phyloP scores from a whole-genome alignment of 2,113 vertebrate genomes.

The Carassius auratus region DNA sequence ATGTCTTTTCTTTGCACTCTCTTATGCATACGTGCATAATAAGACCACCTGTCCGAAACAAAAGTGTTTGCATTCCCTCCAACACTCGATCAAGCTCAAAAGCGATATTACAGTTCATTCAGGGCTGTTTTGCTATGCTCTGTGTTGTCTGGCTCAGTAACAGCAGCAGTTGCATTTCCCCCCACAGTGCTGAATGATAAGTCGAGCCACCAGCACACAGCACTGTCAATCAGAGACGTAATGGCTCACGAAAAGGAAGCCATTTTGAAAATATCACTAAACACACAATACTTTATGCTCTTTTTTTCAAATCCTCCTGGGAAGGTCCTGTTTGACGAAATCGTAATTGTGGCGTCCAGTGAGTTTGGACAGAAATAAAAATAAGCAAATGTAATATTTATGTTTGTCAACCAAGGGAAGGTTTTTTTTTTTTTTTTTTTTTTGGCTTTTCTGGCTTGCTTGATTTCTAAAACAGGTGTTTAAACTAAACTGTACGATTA shows the following conservation, averaged over 20 bases:
- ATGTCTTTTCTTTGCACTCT: neutral
- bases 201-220: constrained; percentile 51
- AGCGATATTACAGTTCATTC: constrained; percentile 24
- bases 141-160: constrained; percentile 35
- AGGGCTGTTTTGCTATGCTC: constrained; percentile 20
- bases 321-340: neutral
- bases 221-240: constrained; percentile 48
- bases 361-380: neutral
- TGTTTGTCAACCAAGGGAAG: neutral
- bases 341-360: neutral
- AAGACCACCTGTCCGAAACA: constrained; percentile 7
- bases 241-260: constrained; percentile 37
- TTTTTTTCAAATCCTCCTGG: no score
- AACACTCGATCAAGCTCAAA: neutral
- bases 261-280: constrained; percentile 51
- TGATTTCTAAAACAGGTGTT: neutral
- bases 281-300: neutral
- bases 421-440: no score
- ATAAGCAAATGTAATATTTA: neutral
- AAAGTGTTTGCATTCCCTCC: neutral
- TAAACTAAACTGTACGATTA: constrained; percentile 7
- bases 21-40: neutral
- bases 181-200: constrained; percentile 51
- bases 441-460: neutral
- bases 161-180: constrained; percentile 44